Evolutionary conservation across 92 coral and sea anemone species (phyloP).

Genomic region (Actinostola sp.): DNA sequence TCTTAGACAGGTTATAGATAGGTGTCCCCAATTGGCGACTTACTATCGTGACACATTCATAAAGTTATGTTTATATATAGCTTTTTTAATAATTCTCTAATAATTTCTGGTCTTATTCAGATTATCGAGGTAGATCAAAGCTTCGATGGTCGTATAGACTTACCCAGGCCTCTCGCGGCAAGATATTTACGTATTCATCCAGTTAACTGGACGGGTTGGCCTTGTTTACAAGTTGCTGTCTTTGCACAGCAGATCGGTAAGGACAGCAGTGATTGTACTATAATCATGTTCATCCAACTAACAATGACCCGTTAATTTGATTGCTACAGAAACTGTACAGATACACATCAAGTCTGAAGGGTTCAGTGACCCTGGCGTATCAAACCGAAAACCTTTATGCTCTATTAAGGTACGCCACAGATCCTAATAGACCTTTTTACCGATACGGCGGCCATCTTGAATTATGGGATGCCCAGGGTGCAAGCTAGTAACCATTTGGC

Average conservation of each 20-base stretch:
- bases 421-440: too few species aligned
- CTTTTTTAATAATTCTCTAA: background rate
- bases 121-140: background rate
- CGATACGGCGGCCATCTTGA: too few species aligned
- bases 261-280: background rate
- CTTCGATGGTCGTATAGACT: background rate
- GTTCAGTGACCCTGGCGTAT: slow-evolving; percentile 27
- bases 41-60: too few species aligned
- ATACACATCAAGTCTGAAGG: slow-evolving; percentile 20
- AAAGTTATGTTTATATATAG: background rate
- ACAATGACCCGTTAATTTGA: background rate
- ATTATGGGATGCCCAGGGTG: too few species aligned
- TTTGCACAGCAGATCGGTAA: slow-evolving; percentile 28
- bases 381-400: slow-evolving; percentile 27
- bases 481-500: too few species aligned
- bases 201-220: slow-evolving; percentile 1
- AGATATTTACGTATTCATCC: slow-evolving; percentile 30
- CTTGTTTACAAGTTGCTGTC: slow-evolving; percentile 22
- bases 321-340: slow-evolving; percentile 3
- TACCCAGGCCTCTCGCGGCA: slow-evolving; percentile 14
- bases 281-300: too few species aligned
- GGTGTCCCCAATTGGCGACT: too few species aligned
- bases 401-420: slow-evolving; percentile 31
- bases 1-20: too few species aligned
- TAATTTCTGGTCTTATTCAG: background rate